Conservation (phyloP, 2,888 invertebrate genomes). For the Ophioninae sp. region DNA sequence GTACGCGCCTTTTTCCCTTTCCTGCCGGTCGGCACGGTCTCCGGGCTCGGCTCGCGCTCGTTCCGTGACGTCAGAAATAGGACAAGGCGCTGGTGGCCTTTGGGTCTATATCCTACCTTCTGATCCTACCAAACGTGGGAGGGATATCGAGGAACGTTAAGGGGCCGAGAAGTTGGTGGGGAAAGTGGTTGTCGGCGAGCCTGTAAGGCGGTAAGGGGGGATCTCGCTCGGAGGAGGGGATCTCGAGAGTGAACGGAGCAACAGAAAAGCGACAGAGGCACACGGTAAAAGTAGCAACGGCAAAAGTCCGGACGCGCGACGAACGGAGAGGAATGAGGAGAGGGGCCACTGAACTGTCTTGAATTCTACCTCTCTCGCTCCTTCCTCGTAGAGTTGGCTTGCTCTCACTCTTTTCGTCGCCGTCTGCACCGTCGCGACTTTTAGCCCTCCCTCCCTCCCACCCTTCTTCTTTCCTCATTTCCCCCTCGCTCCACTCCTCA, state of each 20-base stretch:
- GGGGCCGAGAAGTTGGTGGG: neutral
- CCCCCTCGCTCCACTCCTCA: conserved; percentile 23
- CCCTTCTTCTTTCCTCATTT: too few species aligned
- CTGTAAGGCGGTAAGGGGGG: neutral
- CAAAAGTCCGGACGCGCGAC: conserved; percentile 40
- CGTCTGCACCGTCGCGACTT: conserved; percentile 40
- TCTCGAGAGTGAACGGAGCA: conserved; percentile 26
- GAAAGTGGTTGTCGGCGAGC: neutral
- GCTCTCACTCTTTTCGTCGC: conserved; percentile 38
- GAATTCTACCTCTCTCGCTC: conserved; percentile 42
- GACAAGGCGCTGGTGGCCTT: conserved; percentile 78
- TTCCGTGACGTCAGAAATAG: conserved; percentile 77
- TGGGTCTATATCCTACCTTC: conserved; percentile 62
- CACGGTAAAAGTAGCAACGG: conserved; percentile 48
- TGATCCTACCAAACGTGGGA: conserved; percentile 30
- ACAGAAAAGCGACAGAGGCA: conserved; percentile 45
- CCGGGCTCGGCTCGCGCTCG: conserved; percentile 60
- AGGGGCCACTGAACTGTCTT: conserved; percentile 77
- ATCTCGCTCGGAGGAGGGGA: neutral
- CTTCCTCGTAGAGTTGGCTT: conserved; percentile 37
- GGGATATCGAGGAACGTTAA: neutral
- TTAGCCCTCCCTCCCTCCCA: conserved; percentile 9
- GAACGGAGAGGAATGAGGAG: conserved; percentile 50
- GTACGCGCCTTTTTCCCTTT: conserved; percentile 36
- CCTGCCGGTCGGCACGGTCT: conserved; percentile 26